phyloP scores from a whole-genome alignment of 2,888 invertebrate species.

The Apomyelois bistriatella region DNA sequence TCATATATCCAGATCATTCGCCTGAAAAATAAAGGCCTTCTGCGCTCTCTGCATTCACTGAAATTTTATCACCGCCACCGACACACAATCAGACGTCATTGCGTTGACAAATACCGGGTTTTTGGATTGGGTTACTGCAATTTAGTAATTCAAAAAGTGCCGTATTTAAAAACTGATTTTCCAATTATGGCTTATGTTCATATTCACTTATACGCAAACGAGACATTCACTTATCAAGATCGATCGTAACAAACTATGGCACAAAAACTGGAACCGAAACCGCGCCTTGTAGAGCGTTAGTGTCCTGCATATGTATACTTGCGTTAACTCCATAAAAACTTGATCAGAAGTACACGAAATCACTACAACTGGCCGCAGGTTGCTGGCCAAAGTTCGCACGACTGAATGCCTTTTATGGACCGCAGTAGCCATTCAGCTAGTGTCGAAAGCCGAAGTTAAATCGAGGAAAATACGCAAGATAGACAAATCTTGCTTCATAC shows the following conservation, averaged over 20 bases:
- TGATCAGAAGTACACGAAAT: constrained; percentile 63
- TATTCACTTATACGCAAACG: constrained; percentile 52
- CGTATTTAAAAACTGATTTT: background rate
- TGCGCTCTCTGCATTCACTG: too few species aligned
- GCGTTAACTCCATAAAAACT: constrained; percentile 65
- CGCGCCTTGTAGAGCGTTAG: constrained; percentile 55
- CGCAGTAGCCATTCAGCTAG: constrained; percentile 33
- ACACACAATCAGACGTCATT: too few species aligned
- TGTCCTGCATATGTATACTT: constrained; percentile 63
- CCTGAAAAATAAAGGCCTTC: too few species aligned
- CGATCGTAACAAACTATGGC: constrained; percentile 55
- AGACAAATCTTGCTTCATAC: constrained; percentile 40
- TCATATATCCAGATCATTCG: too few species aligned
- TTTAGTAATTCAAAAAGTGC: too few species aligned
- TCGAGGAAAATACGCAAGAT: constrained; percentile 42
- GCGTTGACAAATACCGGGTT: too few species aligned
- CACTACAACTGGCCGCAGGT: constrained; percentile 43
- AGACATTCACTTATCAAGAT: constrained; percentile 59
- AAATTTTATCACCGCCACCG: too few species aligned
- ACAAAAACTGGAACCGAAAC: constrained; percentile 58
- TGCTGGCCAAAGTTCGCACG: constrained; percentile 62
- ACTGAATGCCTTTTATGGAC: constrained; percentile 54
- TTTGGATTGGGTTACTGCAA: too few species aligned
- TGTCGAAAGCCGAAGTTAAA: constrained; percentile 57
- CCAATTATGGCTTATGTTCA: constrained; percentile 1